Percentiles rank a stretch among this genome's conserved stretches.
phyloP scores from a whole-genome alignment of 2,113 vertebrate genomes.

The Orcinus orca region DNA sequence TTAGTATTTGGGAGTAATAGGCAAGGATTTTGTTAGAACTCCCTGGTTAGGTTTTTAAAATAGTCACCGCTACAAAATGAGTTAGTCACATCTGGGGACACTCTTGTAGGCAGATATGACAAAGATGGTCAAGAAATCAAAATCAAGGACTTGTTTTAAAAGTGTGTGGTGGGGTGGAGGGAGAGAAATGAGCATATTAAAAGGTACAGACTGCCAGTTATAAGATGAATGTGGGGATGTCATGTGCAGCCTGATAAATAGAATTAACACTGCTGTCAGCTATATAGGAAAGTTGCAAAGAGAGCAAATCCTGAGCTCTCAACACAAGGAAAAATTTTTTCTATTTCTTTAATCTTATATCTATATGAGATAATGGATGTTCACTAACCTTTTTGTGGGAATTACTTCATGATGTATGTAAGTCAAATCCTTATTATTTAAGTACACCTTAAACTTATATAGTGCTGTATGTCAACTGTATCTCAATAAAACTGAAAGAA shows the following conservation, averaged over 20 bases:
- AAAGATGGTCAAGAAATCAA: neutral
- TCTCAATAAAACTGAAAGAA: neutral
- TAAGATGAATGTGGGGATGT: no score
- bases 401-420: no score
- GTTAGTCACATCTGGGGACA: neutral
- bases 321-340: no score
- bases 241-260: no score
- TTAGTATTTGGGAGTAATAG: neutral
- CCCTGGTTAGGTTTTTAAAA: neutral
- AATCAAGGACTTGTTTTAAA: conserved; percentile 27
- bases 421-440: no score
- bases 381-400: no score
- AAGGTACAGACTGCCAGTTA: no score
- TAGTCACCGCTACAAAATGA: neutral
- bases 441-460: neutral
- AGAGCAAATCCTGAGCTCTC: no score
- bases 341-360: no score
- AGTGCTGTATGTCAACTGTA: neutral
- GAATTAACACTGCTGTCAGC: no score
- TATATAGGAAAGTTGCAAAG: no score
- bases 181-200: neutral
- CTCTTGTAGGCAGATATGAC: neutral
- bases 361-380: no score
- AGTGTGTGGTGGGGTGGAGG: neutral
- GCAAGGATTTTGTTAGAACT: neutral